Base-by-base conservation (phyloP, 2,888 invertebrate species). In the Thumatha senex region DNA sequence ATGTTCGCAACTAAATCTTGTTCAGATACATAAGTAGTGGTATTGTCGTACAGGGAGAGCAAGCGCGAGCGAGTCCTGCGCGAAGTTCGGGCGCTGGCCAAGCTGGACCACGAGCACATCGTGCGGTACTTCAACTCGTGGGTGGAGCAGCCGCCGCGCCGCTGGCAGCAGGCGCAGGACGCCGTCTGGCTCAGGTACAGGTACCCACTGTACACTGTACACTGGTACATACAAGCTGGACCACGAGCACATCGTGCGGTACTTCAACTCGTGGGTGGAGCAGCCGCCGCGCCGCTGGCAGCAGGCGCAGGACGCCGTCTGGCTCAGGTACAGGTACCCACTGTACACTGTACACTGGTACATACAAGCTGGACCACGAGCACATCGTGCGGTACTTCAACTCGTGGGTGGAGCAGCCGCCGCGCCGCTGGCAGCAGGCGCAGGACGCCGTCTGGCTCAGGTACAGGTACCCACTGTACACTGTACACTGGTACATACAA, bases 41-140 rank as follows among this genome's bases (percentile, higher is more conserved):
- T 24, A 24, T 24, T 24, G 5, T 4, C 2, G 2, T 24, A 2
- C 78, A 97, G 97, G 70, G 94, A 95, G 64, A 94, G 95, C 49
- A 96, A 97, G 2, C 94, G 96, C 46, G 96, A 98, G 56, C 94
- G 97, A 12, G 98, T 99, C 0, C 93, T 98, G 90, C 94, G 99
- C 36, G 99, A 99, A 86, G 99, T 99, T 0, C 96, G 97, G 59
- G 98, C 98, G 0, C 88, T 99, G 36, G 99, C 99, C 0, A 97
- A 97, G 82, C 90, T 99, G 50, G 98, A 99, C 60, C 99, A 99
- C 89, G 95, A 95, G 40, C 96, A 98, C 80, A 99, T 99, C 66
- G 99, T 99, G 46, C 93, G 99, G 1, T 99, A 98, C 86, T 97
- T 96, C 84, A 96, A 98, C 91, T 96, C 98, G 0, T 99, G 99